Conservation (phyloP, 2,113 vertebrate species). For the Paradoxurus hermaphroditus region DNA sequence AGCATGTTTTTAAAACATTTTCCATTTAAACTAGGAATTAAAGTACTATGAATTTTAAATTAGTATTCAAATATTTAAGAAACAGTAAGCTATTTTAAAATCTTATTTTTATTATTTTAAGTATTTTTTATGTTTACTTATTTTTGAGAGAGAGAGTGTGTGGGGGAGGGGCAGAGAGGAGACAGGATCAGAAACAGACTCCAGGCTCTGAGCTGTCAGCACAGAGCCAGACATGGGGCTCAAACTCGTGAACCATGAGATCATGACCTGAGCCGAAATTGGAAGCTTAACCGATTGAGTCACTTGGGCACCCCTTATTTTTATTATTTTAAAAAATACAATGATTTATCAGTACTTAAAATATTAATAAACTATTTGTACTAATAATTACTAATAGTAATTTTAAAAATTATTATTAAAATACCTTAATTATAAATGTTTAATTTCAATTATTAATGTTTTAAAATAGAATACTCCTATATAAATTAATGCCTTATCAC, state of each 20-base stretch:
- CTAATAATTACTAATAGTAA: no score
- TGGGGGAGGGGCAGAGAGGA: no score
- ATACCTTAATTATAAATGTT: not conserved
- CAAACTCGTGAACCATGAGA: no score
- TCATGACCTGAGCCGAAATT: no score
- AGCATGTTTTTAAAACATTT: conserved; percentile 4
- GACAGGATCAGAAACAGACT: no score
- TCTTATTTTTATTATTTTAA: not conserved
- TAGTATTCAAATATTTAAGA: conserved; percentile 29
- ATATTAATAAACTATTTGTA: not conserved
- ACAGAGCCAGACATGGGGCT: no score
- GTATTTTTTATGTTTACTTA: no score
- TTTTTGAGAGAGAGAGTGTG: no score
- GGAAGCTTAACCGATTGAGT: no score
- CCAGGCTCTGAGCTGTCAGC: no score
- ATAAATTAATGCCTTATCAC: not conserved
- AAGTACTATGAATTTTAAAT: not conserved
- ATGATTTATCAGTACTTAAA: not conserved
- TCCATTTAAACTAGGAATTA: conserved; percentile 19
- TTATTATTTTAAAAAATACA: not conserved
- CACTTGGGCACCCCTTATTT: no score
- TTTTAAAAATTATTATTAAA: not conserved
- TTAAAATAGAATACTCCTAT: not conserved
- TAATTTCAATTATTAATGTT: not conserved
- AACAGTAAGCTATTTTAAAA: not conserved